Evolutionary conservation across 2,113 vertebrate species (phyloP), one percentile per base, ranked within the genome.

Genomic region (Mormyrus iriodes): DNA sequence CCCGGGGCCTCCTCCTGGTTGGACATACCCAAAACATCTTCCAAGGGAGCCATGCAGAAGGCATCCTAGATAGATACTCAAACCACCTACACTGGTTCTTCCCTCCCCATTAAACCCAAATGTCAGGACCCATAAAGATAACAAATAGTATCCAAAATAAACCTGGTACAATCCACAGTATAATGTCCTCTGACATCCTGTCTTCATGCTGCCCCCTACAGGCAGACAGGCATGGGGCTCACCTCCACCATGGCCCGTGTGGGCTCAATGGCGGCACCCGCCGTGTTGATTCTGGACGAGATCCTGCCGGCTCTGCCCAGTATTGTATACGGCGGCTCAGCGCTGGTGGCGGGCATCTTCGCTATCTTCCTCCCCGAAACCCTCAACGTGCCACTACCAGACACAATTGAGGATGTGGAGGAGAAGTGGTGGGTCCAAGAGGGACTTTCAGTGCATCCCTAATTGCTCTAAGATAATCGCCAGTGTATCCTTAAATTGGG

Each of bases 151-250:
- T 24, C 10, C 24, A 10, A 27, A 48, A 48, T n/a, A 48, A n/a
- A 85, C 9, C 8, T 10, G 24, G 48, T 48, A 51, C 21, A 9
- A 49, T 86, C 27, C 44, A 27, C 21, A 82, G 19, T 35, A 31
- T 35, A 27, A 31, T 86, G 10, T 27, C 48, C 12, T 49, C 5
- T 17, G 17, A 39, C 15, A n/a, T 35, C 39, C 46, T 13, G 51
- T 8, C n/a, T 2, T 13, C 35, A 4, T n/a, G 8, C 0, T 0
- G 46, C 44, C 48, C 0, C 6, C 88, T 42, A 0, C 55, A 99
- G 98, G 93, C 97, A 99, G 94, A 97, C 97, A 0, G 98, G 98
- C 21, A 90, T 99, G 95, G 98, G 98, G 0, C 95, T 98, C 0
- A 95, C 96, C 79, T 98, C 97, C 90, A 98, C 97, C 1, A 96